Evolutionary conservation across 2,888 invertebrate genomes (phyloP), one percentile per base, ranked within the genome.

Genomic region (Argyresthia goedartella): DNA sequence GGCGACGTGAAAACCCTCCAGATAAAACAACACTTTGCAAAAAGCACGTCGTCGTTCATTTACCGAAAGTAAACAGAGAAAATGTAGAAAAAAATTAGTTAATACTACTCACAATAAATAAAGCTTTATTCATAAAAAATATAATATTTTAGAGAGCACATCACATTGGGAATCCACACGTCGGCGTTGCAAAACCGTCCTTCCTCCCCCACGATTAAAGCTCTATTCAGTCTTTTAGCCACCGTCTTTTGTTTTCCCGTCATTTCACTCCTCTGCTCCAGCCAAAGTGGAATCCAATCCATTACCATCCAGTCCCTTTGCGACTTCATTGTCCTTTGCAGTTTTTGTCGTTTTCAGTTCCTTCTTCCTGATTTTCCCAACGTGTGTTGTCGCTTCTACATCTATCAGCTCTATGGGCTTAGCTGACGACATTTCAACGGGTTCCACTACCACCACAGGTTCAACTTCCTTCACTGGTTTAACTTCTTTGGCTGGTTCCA

Each of bases 361-460:
- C 63, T 86, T 86, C 67, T 86, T 86, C 51, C 84, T 69, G n/a
- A 81, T 85, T 60, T 85, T 86, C 0, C 86, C 84, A 1, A 75
- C 69, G 54, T 82, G 78, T 0, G 81, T 79, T 2, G 82, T 81
- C 1, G 78, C 76, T 58, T 69, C 64, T 11, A 68, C 42, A 10
- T 79, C 80, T 10, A 76, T 52, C 53, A 76, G 73, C 36, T 78
- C 78, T 0, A 78, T 54, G 0, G 80, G 72, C 1, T 68, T 62
- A 11, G 66, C 25, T 11, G 39, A 16, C 4, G 50, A 41, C 13
- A 42, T 11, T 9, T 43, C 35, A 8, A 25, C 4, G 0, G 34
- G 11, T 35, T 50, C 42, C 11, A 43, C 48, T 13, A 10, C 48
- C 33, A 49, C 51, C 0, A 55, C 35, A 42, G 50, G 42, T 25